Conservation (phyloP, 2,797 vertebrate species). For the Schizopygopsis malacanthus region DNA sequence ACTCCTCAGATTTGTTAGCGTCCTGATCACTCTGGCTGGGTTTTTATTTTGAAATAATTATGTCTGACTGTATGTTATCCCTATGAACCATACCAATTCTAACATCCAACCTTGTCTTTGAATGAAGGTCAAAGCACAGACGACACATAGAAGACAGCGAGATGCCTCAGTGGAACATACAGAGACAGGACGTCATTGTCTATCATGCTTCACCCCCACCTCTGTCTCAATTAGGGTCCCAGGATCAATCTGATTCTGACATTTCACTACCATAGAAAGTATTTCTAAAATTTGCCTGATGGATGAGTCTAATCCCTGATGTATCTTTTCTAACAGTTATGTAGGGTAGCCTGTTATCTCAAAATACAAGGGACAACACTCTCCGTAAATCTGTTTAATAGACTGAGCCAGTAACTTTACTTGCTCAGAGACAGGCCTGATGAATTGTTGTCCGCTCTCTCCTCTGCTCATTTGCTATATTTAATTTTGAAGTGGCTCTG, state of each 20-base stretch:
- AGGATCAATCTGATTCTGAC: constrained; percentile 31
- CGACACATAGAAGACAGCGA: constrained; percentile 22
- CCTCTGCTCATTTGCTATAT: constrained; percentile 27
- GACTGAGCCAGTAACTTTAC: constrained; percentile 30
- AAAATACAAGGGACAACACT: constrained; percentile 38
- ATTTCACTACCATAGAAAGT: constrained; percentile 18
- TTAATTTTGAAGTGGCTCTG: constrained; percentile 15
- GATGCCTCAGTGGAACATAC: constrained; percentile 23
- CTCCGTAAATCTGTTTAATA: constrained; percentile 42
- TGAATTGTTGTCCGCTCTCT: constrained; percentile 22
- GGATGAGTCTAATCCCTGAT: constrained; percentile 8
- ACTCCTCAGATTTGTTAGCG: neutral
- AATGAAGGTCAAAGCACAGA: constrained; percentile 42
- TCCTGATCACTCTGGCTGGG: neutral
- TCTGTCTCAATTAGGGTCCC: constrained; percentile 27
- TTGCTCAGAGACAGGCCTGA: constrained; percentile 27
- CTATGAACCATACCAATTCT: neutral
- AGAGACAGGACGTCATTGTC: constrained; percentile 44
- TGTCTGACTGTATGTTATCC: neutral
- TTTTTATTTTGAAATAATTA: neutral
- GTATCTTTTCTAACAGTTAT: constrained; percentile 9
- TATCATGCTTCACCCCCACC: constrained; percentile 16
- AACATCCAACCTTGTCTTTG: neutral
- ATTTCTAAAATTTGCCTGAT: neutral
- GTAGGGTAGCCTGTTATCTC: constrained; percentile 34